Conservation (phyloP, 2,888 invertebrate species). For the Ophioninae sp. region DNA sequence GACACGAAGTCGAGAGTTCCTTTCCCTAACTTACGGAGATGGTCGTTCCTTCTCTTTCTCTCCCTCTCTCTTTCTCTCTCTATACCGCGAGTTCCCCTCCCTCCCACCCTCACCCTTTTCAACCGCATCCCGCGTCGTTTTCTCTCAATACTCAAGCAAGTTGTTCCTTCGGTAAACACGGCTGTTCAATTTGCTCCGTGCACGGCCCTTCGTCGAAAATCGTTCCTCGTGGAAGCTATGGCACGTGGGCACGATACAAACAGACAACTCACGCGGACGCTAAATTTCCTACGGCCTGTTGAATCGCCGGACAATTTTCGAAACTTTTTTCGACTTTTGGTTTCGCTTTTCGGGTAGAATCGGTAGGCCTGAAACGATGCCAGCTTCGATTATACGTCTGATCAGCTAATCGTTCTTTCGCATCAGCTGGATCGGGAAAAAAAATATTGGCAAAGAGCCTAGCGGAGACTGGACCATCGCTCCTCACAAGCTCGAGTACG, state of each 20-base stretch:
- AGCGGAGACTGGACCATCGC: not conserved
- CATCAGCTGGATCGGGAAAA: not conserved
- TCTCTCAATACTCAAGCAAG: conserved; percentile 53
- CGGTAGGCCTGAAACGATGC: too few species aligned
- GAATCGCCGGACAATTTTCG: too few species aligned
- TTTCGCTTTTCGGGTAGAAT: too few species aligned
- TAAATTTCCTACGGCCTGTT: too few species aligned
- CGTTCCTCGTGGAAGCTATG: conserved; percentile 25
- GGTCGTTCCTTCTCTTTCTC: conserved; percentile 45
- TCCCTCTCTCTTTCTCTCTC: conserved; percentile 52
- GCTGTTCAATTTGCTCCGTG: conserved; percentile 63
- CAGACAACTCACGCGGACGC: too few species aligned
- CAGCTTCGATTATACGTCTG: too few species aligned
- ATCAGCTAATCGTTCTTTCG: not conserved
- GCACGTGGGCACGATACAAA: too few species aligned
- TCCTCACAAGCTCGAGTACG: not conserved
- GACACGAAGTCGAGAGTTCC: conserved; percentile 67
- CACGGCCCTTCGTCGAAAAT: conserved; percentile 57
- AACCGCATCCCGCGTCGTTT: conserved; percentile 40
- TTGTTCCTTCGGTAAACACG: conserved; percentile 62
- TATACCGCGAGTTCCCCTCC: not conserved
- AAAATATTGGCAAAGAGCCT: not conserved
- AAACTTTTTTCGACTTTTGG: too few species aligned
- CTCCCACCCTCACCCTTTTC: conserved; percentile 6
- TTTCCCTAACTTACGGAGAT: conserved; percentile 53